Base-by-base conservation (phyloP, 1,140 invertebrate species). In the Trichoplusia ni region DNA sequence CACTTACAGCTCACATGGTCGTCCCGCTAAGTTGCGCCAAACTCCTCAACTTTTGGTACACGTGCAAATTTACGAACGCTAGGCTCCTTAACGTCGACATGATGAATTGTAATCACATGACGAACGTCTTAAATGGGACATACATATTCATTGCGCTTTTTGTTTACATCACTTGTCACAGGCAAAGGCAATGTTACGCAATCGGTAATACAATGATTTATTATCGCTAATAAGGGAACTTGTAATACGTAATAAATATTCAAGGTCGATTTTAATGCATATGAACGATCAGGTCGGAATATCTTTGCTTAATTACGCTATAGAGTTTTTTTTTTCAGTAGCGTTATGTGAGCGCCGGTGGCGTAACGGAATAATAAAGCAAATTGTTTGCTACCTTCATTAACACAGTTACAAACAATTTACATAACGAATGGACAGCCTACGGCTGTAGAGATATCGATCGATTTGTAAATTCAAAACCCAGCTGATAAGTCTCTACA, bases 71-170 rank as follows among this genome's bases (percentile, higher is more conserved):
- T 23, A n/a, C n/a, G n/a, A 16, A 42, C 40, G 29, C 23, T 4
- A 23, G 35, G 4, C 14, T 25, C 5, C n/a, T 11, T 58, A 5
- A 25, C 14, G 25, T 16, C 9, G 8, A 3, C 13, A 42, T 58
- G 14, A 58, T 58, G 37, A 58, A 44, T 44, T 58, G 38, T 44
- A 58, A 44, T 58, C 25, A 58, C 54, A 37, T 58, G 54, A 42
- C 25, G 13, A 27, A 8, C 11, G 16, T 16, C 38, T 44, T 31
- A 27, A 58, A 42, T 16, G 25, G 8, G 16, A 14, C 19, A 29
- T 58, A 37, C 51, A 56, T 56, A 56, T 40, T 56, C 51, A 56
- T 38, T 7, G 8, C 16, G 21, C 7, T 27, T 14, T 40, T 56
- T 37, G n/a, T 3, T 40, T 16, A 2, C 11, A 31, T 11, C 14